A percentile compares a stretch with the other conserved stretches of the same genome.
Evolutionary conservation across 2,888 invertebrate species (phyloP).

Genomic region (Cepaea hortensis): DNA sequence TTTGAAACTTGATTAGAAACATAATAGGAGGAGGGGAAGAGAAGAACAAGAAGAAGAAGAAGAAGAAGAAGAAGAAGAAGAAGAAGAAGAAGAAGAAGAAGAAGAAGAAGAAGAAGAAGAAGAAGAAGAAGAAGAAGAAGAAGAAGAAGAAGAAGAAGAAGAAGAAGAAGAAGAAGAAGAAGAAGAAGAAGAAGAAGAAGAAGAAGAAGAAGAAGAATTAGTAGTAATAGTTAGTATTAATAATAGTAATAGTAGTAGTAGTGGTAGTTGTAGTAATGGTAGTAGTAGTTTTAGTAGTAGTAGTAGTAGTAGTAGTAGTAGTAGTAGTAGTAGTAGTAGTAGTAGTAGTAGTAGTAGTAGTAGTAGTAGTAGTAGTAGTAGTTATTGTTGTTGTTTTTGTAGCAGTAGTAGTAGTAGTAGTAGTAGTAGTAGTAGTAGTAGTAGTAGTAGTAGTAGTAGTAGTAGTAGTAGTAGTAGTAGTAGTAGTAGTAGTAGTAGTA

Average conservation of each 20-base stretch:
- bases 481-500: not conserved
- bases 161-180: not conserved
- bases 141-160: constrained; percentile 9
- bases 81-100: constrained; percentile 2
- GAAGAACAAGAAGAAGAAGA: not conserved
- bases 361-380: too few species aligned
- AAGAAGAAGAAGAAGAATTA: not conserved
- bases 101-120: not conserved
- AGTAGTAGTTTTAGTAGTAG: too few species aligned
- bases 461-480: not conserved
- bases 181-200: constrained; percentile 8
- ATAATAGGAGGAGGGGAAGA: not conserved
- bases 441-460: too few species aligned
- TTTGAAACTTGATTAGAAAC: too few species aligned
- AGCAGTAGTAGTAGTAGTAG: too few species aligned
- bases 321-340: too few species aligned
- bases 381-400: too few species aligned
- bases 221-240: too few species aligned
- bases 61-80: not conserved
- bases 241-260: not conserved
- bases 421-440: too few species aligned
- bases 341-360: too few species aligned
- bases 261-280: too few species aligned
- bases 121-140: constrained; percentile 1
- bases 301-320: too few species aligned